Evolutionary conservation across 2,797 vertebrate species (phyloP), one percentile per base, ranked within the genome.

Genomic region (Falco cherrug): DNA sequence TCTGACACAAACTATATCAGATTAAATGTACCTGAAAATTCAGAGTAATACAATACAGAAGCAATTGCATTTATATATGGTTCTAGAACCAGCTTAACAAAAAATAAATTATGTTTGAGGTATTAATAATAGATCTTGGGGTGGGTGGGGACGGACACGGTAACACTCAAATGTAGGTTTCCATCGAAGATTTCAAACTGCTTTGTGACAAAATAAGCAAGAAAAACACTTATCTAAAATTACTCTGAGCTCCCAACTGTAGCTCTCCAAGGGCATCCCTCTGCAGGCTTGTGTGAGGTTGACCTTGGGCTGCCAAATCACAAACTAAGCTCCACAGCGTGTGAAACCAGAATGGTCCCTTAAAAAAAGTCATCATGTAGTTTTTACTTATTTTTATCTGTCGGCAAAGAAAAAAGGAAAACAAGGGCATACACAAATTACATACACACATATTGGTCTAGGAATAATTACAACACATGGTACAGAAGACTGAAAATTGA

Each of bases 301-400:
- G 47, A 83, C 54, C 56, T 39, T 28, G 63, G 41, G 33, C 75
- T 80, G 51, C 51, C 28, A 63, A 57, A 59, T 33, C 59, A 51
- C 31, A 71, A 45, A 45, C 33, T 39, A 37, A 84, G 22, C 39
- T 95, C 41, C 47, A 21, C 0, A 41, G 4, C 3, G 10, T 26
- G 26, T n/a, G 64, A 63, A 90, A 73, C 56, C 10, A 2, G 67
- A 84, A 37, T 48, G 71, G 56, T 21, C 35, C 81, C 74, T 90
- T 80, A 10, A 64, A 92, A 92, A 85, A 35, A 28, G 2, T 29
- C 50, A 69, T 22, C 8, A 4, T 6, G 9, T 12, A 50, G 33
- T 39, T 68, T 89, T 87, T 25, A 71, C 4, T 4, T 59, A 3
- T 39, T 92, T 96, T 96, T 96, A 96, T 96, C 95, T 94, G 75